Conservation (phyloP, 2,113 vertebrate species). For the Azemiops feae region DNA sequence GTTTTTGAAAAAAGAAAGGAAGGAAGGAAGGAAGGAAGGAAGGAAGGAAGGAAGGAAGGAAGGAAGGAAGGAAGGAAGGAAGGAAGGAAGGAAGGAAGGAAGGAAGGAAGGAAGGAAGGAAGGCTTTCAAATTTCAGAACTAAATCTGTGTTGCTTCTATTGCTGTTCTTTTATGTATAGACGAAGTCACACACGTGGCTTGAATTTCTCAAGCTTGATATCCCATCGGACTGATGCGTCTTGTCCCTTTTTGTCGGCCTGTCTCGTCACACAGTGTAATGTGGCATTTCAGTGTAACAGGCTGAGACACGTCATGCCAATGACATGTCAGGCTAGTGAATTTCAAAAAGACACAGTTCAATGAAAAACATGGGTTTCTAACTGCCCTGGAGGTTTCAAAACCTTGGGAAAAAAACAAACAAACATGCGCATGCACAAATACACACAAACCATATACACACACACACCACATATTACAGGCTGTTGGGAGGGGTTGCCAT, state of each 20-base stretch:
- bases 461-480: background rate
- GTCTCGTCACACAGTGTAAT: slow-evolving; percentile 72
- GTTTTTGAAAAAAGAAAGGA: background rate
- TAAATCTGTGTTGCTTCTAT: background rate
- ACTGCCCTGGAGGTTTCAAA: slow-evolving; percentile 71
- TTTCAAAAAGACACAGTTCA: slow-evolving; percentile 76
- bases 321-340: slow-evolving; percentile 71
- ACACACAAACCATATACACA: background rate
- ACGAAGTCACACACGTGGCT: slow-evolving; percentile 37
- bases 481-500: slow-evolving; percentile 61
- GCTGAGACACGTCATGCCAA: slow-evolving; percentile 74
- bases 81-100: too few species aligned
- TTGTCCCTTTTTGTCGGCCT: slow-evolving; percentile 74
- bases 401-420: slow-evolving; percentile 58
- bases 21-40: too few species aligned
- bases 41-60: too few species aligned
- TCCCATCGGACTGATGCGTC: slow-evolving; percentile 68
- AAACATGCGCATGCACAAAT: background rate
- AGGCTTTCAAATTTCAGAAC: background rate
- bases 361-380: slow-evolving; percentile 74
- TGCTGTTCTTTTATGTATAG: background rate
- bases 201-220: slow-evolving; percentile 69
- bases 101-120: background rate
- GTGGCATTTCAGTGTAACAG: slow-evolving; percentile 74
- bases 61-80: too few species aligned